These are phyloP conservation scores for Agriopis leucophaearia DNA, from an alignment of 2,888 invertebrate genomes.

Conservation along the genomic window DNA sequence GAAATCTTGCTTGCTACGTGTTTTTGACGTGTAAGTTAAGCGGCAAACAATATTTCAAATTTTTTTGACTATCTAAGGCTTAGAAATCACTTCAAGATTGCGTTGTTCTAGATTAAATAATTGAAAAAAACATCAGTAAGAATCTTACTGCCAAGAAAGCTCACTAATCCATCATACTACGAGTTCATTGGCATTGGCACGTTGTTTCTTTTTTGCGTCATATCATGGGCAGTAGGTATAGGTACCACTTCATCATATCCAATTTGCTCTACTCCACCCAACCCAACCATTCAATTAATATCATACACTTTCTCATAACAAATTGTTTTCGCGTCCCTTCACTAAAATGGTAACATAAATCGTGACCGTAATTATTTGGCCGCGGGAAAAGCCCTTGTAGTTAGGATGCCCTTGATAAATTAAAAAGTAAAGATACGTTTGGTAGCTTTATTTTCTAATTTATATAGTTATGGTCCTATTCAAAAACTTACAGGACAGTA, in stretches of 20 bases:
- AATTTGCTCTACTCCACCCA: conserved; percentile 31
- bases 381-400: conserved; percentile 59
- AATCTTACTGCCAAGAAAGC: conserved; percentile 1
- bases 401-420: conserved; percentile 40
- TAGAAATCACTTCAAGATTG: no score
- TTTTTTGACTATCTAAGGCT: no score
- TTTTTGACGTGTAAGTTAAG: no score
- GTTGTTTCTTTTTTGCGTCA: conserved; percentile 16
- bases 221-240: neutral
- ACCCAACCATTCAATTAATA: conserved; percentile 47
- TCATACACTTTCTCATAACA: conserved; percentile 59
- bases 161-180: conserved; percentile 3
- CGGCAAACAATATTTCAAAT: no score
- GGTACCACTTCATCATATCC: conserved; percentile 22
- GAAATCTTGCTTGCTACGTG: no score
- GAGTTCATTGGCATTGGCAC: neutral
- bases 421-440: conserved; percentile 32
- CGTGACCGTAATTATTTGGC: conserved; percentile 65
- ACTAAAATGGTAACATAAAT: conserved; percentile 67
- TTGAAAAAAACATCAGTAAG: no score
- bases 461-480: neutral
- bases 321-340: conserved; percentile 63
- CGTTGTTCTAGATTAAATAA: no score
- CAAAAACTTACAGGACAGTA: neutral
- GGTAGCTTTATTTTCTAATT: neutral